Percentiles rank a stretch among this genome's conserved stretches.
phyloP scores from a whole-genome alignment of 1,140 invertebrate species.

The Nixonia krombeini region DNA sequence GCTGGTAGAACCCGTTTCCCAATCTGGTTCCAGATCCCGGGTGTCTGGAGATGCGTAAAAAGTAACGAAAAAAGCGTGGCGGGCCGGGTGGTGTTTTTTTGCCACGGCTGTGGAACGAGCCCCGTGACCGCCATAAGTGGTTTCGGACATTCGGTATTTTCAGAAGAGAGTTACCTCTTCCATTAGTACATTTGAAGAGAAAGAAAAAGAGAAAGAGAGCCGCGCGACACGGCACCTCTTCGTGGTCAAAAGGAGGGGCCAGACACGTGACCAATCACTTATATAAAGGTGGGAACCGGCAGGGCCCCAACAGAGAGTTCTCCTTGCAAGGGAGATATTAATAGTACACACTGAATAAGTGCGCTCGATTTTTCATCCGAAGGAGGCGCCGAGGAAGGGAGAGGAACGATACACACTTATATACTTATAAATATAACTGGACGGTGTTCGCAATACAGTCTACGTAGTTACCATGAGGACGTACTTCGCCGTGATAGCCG shows the following conservation, averaged over 20 bases:
- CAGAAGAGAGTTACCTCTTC: constrained; percentile 49
- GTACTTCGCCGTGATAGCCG: constrained; percentile 66
- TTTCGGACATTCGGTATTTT: constrained; percentile 53
- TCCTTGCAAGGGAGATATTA: constrained; percentile 61
- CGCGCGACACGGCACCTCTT: constrained; percentile 54
- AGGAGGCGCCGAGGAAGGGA: neutral
- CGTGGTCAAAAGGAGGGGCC: constrained; percentile 51
- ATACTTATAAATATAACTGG: constrained; percentile 17
- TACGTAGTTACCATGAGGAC: constrained; percentile 59
- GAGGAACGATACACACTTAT: constrained; percentile 33
- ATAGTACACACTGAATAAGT: constrained; percentile 41
- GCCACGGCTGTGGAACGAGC: too few relatives aligned
- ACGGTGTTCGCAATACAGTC: constrained; percentile 15
- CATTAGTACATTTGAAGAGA: constrained; percentile 45
- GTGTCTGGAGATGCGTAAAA: constrained; percentile 7
- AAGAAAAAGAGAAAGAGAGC: constrained; percentile 51
- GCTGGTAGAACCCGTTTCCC: constrained; percentile 46
- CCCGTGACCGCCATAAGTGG: too few relatives aligned
- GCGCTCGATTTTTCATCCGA: constrained; percentile 24
- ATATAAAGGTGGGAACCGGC: constrained; percentile 68
- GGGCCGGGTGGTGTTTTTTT: too few relatives aligned
- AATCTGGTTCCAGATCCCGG: constrained; percentile 44
- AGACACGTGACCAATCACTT: constrained; percentile 70
- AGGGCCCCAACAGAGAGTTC: constrained; percentile 66
- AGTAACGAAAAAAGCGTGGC: constrained; percentile 16